Evolutionary conservation across 2,113 vertebrate genomes (phyloP), one percentile per base, ranked within the genome.

Genomic region (Arvicanthis niloticus): DNA sequence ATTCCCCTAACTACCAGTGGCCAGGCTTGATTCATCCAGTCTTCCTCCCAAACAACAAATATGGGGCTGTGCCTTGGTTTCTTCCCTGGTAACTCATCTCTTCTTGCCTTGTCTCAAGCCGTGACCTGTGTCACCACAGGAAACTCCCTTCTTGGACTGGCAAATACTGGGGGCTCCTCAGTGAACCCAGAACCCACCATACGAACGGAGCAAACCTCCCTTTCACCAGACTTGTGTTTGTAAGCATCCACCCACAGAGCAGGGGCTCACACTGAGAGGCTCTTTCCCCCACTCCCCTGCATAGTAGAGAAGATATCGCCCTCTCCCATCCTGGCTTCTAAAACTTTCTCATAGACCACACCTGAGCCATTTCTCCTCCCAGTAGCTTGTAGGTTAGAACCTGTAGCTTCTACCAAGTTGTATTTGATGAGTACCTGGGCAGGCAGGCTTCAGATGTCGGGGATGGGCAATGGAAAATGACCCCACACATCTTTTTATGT

Each of bases 301-400:
- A 3, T 8, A 1, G 6, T 0, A 7, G 56, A 75, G 75, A 82
- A 26, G 17, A 62, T 9, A 7, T 45, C 17, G 1, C 2, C 29
- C 29, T 0, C 15, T 65, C 3, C 84, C 2, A 5, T 42, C 29
- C 0, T 0, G 0, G 8, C 5, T 77, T 70, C 67, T 19, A 1
- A 1, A 11, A 51, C 24, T 53, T 29, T 9, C 0, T 0, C 10
- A 8, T 42, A 12, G 5, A 16, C 0, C 62, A 26, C 31, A 15
- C 29, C 0, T 29, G 42, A 31, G 42, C 5, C 4, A 2, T 8
- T 8, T 31, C 84, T 70, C 56, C 70, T 22, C 37, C 68, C 34
- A 2, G 51, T 0, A 4, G 9, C 67, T 42, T 58, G 11, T 0
- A 3, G 19, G 8, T 21, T 10, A 4, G 84, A 13, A 31, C n/a